These are phyloP conservation scores for Lamellibrachia columna DNA, from an alignment of 2,888 invertebrate species.

Conservation along the genomic window DNA sequence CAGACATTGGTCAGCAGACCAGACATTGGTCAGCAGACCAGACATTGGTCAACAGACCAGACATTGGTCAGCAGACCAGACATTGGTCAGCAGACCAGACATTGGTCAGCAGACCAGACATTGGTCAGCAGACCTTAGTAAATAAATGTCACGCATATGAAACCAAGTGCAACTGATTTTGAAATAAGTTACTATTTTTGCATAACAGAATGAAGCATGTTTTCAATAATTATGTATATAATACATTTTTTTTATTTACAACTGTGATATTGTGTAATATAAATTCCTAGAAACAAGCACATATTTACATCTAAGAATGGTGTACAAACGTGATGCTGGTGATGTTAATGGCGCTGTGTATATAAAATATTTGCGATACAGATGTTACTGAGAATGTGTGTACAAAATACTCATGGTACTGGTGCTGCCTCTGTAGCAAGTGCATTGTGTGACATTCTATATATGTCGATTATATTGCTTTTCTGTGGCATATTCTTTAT, in stretches of 20 bases:
- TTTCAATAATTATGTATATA: not conserved
- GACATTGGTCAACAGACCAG: too few relatives aligned
- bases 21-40: too few relatives aligned
- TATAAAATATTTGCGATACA: not conserved
- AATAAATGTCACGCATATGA: not conserved
- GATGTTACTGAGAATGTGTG: not conserved
- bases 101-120: too few relatives aligned
- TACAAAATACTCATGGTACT: not conserved
- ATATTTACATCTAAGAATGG: not conserved
- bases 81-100: too few relatives aligned
- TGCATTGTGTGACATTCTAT: not conserved
- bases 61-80: too few relatives aligned
- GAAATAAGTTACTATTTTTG: not conserved
- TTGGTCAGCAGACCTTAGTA: too few relatives aligned
- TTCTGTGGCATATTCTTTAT: not conserved
- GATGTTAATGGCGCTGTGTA: not conserved
- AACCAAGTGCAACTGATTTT: not conserved
- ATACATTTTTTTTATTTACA: not conserved
- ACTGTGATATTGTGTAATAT: not conserved
- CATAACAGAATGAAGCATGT: not conserved
- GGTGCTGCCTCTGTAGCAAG: not conserved
- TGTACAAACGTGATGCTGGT: not conserved
- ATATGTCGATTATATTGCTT: not conserved
- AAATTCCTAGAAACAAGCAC: not conserved
- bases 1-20: too few relatives aligned